A percentile compares a stretch with the other conserved stretches of the same genome.
phyloP scores from a whole-genome alignment of 2,797 vertebrate genomes.

The Lophotriccus pileatus region DNA sequence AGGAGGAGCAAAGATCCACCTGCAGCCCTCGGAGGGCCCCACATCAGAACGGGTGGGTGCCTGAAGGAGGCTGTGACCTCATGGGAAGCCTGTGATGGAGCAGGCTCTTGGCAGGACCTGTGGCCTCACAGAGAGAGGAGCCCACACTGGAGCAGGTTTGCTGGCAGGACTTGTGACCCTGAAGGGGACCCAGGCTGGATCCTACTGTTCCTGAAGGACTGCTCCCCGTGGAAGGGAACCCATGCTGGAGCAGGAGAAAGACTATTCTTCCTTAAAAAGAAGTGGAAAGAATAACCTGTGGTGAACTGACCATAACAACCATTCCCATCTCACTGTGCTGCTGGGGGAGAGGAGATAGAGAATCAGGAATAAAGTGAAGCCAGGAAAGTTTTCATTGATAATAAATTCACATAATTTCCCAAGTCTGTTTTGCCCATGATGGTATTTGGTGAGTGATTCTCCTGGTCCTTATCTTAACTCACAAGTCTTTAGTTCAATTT shows the following conservation, averaged over 20 bases:
- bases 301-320: background rate
- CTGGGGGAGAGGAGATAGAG: background rate
- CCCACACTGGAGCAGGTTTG: background rate
- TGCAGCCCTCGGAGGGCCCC: background rate
- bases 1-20: background rate
- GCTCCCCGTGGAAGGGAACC: background rate
- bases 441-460: background rate
- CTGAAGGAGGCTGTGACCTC: too few relatives aligned
- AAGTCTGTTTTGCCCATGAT: background rate
- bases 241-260: background rate
- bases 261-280: background rate
- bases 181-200: background rate
- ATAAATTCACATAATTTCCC: background rate
- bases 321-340: background rate
- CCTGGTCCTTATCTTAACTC: background rate
- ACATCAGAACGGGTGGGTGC: fast-evolving
- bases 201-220: background rate
- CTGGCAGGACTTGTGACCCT: background rate
- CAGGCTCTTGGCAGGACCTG: background rate
- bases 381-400: background rate
- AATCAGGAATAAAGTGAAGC: background rate
- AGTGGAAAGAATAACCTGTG: background rate
- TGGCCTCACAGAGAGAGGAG: background rate
- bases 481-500: background rate
- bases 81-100: background rate